These are phyloP conservation scores for Neuroterus valhalla DNA, from an alignment of 1,140 invertebrate species.

Conservation along the genomic window DNA sequence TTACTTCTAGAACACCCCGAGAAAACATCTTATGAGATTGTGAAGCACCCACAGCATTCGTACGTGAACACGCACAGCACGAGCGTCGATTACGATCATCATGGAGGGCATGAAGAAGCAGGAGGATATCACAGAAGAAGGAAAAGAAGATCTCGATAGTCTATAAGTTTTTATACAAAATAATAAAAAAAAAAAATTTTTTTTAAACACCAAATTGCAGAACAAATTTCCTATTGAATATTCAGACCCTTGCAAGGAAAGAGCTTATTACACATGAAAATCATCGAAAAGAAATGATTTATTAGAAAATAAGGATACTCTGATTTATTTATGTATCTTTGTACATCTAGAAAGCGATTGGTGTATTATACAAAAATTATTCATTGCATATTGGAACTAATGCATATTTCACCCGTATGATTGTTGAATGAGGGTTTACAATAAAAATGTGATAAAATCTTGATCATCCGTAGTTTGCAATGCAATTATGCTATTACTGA, in stretches of 20 bases:
- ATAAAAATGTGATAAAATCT: neutral
- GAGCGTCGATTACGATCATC: slow-evolving; percentile 82
- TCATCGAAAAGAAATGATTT: neutral
- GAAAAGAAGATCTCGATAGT: slow-evolving; percentile 56
- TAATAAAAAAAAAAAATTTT: neutral
- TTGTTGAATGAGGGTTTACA: slow-evolving; percentile 5
- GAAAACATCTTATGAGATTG: slow-evolving; percentile 89
- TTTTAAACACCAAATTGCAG: neutral
- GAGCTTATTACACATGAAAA: neutral
- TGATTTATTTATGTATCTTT: neutral
- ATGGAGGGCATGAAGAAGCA: slow-evolving; percentile 78
- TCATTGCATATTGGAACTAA: neutral
- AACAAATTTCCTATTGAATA: neutral
- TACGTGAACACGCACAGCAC: slow-evolving; percentile 85
- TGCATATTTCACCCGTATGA: neutral
- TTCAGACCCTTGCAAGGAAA: neutral
- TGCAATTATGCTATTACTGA: neutral
- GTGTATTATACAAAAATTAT: too few species aligned
- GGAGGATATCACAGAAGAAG: slow-evolving; percentile 75
- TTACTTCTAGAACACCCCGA: slow-evolving; percentile 72
- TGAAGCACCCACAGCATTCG: slow-evolving; percentile 88
- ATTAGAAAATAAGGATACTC: neutral
- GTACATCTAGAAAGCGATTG: neutral
- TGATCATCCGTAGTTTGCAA: neutral
- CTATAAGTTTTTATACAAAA: neutral